phyloP scores from a whole-genome alignment of 2,888 invertebrate genomes.

The Cryptus armator region DNA sequence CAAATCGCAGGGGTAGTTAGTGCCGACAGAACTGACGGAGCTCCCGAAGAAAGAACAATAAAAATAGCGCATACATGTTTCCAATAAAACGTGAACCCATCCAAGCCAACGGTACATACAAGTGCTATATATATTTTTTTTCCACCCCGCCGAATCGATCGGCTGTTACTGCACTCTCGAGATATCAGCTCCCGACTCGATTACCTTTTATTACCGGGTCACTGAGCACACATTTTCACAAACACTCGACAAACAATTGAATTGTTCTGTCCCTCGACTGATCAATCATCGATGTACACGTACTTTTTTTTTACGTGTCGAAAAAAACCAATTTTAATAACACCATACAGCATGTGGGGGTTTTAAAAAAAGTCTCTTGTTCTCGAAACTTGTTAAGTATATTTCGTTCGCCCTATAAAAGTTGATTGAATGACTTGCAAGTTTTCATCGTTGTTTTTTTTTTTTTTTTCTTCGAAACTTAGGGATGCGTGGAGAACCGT shows the following conservation, averaged over 20 bases:
- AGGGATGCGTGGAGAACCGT: conserved; percentile 82
- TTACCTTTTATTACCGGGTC: conserved; percentile 63
- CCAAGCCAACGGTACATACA: neutral
- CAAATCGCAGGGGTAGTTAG: neutral
- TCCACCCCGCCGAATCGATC: conserved; percentile 24
- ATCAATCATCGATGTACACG: conserved; percentile 22
- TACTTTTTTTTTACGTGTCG: conserved; percentile 20
- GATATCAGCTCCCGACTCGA: conserved; percentile 43
- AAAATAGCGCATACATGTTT: conserved; percentile 30
- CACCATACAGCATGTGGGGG: neutral
- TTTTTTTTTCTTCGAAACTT: conserved; percentile 31
- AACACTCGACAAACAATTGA: conserved; percentile 48
- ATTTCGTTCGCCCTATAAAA: neutral
- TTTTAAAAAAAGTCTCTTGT: conserved; percentile 4
- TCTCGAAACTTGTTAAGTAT: neutral
- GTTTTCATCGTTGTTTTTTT: neutral
- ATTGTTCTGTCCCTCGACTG: conserved; percentile 13
- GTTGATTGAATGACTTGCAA: too few species aligned
- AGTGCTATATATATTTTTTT: neutral
- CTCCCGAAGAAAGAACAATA: neutral
- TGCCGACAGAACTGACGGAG: neutral
- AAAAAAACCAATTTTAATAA: conserved; percentile 17
- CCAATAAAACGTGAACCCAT: conserved; percentile 17
- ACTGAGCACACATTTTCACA: conserved; percentile 56
- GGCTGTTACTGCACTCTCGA: conserved; percentile 51